Evolutionary conservation across 1,140 invertebrate genomes (phyloP).

Genomic region (Neodiprion fabricii): DNA sequence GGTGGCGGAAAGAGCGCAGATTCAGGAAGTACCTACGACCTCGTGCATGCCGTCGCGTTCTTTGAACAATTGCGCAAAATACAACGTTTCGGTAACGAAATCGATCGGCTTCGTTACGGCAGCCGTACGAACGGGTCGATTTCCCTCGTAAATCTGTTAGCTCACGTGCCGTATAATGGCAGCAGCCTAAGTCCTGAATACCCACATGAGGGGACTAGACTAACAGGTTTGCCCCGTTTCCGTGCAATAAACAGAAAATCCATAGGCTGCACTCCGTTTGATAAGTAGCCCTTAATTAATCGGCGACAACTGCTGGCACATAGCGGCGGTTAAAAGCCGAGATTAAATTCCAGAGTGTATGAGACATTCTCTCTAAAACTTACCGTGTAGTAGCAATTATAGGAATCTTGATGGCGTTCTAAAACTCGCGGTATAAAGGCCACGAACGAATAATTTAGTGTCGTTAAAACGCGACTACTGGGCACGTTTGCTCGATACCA

Average conservation of each 20-base stretch:
- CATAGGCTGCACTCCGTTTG: neutral
- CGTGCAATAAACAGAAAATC: constrained; percentile 35
- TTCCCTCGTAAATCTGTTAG: constrained; percentile 46
- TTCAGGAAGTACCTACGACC: too few relatives aligned
- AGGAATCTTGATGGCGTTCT: too few relatives aligned
- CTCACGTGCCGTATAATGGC: constrained; percentile 26
- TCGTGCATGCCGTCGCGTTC: too few relatives aligned
- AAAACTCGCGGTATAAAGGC: neutral
- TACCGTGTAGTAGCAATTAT: too few relatives aligned
- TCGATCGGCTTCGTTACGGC: too few relatives aligned
- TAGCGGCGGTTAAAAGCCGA: constrained; percentile 36
- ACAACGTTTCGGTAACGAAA: too few relatives aligned
- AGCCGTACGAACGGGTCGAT: constrained; percentile 29
- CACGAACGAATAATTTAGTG: neutral
- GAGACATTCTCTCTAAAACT: too few relatives aligned
- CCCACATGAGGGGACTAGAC: constrained; percentile 32
- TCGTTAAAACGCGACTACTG: neutral
- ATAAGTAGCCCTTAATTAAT: constrained; percentile 5
- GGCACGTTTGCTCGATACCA: neutral
- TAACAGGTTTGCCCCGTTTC: constrained; percentile 33
- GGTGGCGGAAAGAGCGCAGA: too few relatives aligned
- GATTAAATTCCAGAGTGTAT: too few relatives aligned
- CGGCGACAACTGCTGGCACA: constrained; percentile 25
- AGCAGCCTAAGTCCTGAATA: constrained; percentile 23
- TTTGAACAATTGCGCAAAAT: too few relatives aligned